These are phyloP conservation scores for Actias luna DNA, from an alignment of 2,888 invertebrate species.

Conservation along the genomic window DNA sequence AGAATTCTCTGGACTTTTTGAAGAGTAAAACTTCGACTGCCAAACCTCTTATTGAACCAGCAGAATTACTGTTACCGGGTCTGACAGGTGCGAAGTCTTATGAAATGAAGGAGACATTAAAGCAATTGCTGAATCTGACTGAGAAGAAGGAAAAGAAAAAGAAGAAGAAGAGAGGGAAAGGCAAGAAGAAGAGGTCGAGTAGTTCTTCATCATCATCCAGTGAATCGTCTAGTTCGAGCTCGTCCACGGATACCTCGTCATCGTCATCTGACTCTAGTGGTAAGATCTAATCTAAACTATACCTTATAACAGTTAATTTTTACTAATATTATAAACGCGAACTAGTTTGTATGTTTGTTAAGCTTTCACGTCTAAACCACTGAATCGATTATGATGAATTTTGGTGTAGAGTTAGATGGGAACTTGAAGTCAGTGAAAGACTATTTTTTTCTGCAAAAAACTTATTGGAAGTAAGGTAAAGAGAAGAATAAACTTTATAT, in stretches of 20 bases:
- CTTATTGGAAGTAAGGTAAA: too few species aligned
- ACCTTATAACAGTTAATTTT: too few species aligned
- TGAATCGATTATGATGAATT: too few species aligned
- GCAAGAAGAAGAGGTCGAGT: conserved; percentile 84
- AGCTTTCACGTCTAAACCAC: too few species aligned
- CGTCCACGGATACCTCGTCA: conserved; percentile 81
- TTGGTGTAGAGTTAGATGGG: too few species aligned
- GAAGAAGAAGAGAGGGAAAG: conserved; percentile 85
- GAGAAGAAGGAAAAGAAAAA: conserved; percentile 86
- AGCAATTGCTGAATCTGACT: conserved; percentile 83
- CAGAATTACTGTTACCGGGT: conserved; percentile 83
- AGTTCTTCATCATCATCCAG: conserved; percentile 86
- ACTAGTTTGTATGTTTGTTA: too few species aligned
- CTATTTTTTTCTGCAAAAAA: too few species aligned
- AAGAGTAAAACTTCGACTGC: conserved; percentile 84
- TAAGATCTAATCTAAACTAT: too few species aligned
- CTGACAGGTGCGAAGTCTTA: conserved; percentile 78
- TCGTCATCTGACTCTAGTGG: conserved; percentile 82
- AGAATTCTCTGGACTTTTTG: conserved; percentile 90
- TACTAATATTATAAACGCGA: too few species aligned
- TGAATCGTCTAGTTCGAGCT: conserved; percentile 85
- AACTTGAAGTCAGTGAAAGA: too few species aligned
- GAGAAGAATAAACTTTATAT: too few species aligned
- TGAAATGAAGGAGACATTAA: conserved; percentile 85
- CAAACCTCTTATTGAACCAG: conserved; percentile 84